phyloP scores from a whole-genome alignment of 1,140 invertebrate species.

The Triops cancriformis region DNA sequence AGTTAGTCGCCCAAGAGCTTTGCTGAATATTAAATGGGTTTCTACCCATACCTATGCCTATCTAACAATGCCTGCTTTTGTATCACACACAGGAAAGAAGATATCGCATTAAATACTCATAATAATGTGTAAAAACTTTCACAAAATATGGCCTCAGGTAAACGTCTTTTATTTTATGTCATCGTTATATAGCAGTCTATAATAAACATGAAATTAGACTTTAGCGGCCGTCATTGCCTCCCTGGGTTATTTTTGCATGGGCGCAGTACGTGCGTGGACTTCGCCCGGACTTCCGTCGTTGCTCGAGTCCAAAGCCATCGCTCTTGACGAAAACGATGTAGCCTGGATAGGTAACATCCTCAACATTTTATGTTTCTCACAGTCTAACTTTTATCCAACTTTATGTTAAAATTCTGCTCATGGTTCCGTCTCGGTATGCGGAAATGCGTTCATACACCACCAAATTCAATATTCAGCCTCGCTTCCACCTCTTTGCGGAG shows the following conservation, averaged over 20 bases:
- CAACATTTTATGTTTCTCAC: not conserved
- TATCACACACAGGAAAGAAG: too few species aligned
- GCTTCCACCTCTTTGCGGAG: conserved; percentile 22
- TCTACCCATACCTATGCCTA: too few species aligned
- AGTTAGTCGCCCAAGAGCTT: too few species aligned
- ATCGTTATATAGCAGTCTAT: too few species aligned
- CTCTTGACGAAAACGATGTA: not conserved
- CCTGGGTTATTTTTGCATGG: conserved; percentile 26
- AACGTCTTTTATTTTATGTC: too few species aligned
- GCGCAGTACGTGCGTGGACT: conserved; percentile 24
- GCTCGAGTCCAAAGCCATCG: conserved; percentile 2
- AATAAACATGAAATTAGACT: conserved; percentile 24
- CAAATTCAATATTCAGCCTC: conserved; percentile 15
- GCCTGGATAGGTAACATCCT: conserved; percentile 23
- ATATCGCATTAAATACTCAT: too few species aligned
- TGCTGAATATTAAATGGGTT: too few species aligned
- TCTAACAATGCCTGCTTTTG: too few species aligned
- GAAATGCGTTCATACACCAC: too few species aligned
- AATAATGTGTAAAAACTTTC: too few species aligned
- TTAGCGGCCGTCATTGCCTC: conserved; percentile 20
- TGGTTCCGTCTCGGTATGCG: not conserved
- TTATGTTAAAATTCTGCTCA: too few species aligned
- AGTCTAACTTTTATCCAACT: not conserved
- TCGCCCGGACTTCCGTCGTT: conserved; percentile 24
- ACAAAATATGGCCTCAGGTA: too few species aligned